These are phyloP conservation scores for Tachina lurida DNA, from an alignment of 2,888 invertebrate species.

Conservation along the genomic window DNA sequence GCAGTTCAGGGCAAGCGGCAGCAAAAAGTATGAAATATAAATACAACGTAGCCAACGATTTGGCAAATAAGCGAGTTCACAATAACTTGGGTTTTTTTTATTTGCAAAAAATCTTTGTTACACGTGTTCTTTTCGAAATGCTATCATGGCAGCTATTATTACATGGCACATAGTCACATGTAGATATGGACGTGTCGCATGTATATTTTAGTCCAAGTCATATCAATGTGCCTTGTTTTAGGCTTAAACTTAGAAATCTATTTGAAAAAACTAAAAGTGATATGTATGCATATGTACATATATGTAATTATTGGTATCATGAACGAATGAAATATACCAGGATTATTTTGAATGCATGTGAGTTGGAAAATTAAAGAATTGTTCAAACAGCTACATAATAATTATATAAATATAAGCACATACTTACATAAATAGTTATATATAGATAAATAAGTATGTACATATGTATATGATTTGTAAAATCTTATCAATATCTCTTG, in stretches of 20 bases:
- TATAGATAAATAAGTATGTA: neutral
- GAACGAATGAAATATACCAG: too few relatives aligned
- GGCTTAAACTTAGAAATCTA: too few relatives aligned
- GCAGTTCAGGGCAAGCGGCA: constrained; percentile 58
- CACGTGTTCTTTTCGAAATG: constrained; percentile 66
- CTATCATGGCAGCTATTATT: constrained; percentile 55
- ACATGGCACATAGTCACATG: constrained; percentile 22
- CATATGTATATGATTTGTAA: constrained; percentile 15
- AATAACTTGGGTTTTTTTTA: constrained; percentile 21
- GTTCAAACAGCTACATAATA: too few relatives aligned
- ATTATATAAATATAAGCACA: neutral
- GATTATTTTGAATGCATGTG: too few relatives aligned
- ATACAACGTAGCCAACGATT: constrained; percentile 62
- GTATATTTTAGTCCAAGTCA: too few relatives aligned
- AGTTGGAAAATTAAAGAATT: too few relatives aligned
- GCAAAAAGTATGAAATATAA: constrained; percentile 38
- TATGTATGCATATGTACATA: too few relatives aligned
- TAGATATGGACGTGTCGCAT: too few relatives aligned
- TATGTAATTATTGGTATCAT: too few relatives aligned
- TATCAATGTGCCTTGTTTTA: too few relatives aligned
- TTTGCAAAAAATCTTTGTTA: constrained; percentile 57
- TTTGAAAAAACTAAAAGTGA: too few relatives aligned
- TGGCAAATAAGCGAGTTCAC: constrained; percentile 52
- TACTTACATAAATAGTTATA: too few relatives aligned
- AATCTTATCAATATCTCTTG: constrained; percentile 23